These are phyloP conservation scores for Gymnosoma rotundatum DNA, from an alignment of 2,888 invertebrate genomes.

Conservation along the genomic window DNA sequence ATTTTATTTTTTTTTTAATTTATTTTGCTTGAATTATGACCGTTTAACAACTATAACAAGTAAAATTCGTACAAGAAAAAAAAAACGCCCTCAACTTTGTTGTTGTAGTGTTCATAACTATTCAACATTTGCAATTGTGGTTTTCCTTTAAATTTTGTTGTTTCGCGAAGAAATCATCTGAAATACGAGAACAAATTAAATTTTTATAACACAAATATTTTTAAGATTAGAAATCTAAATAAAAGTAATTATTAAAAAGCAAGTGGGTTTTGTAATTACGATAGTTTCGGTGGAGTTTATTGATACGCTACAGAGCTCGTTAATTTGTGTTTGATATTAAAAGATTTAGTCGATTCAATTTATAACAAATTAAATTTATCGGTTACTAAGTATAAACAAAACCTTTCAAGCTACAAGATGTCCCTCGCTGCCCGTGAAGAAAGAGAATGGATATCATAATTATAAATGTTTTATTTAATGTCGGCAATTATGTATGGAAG, in stretches of 20 bases:
- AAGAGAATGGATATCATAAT: no score
- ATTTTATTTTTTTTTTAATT: conserved; percentile 28
- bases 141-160: conserved; percentile 1
- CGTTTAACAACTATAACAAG: conserved; percentile 53
- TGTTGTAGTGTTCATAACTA: conserved; percentile 7
- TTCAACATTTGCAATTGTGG: conserved; percentile 26
- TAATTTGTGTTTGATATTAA: no score
- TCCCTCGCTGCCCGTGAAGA: no score
- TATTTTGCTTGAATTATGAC: conserved; percentile 47
- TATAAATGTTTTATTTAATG: no score
- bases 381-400: no score
- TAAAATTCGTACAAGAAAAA: conserved; percentile 1
- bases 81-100: conserved; percentile 52
- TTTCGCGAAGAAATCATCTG: conserved; percentile 43
- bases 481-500: no score
- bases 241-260: conserved; percentile 45
- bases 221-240: conserved; percentile 45
- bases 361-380: no score
- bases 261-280: conserved; percentile 24
- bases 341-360: no score
- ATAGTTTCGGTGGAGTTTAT: background rate
- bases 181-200: conserved; percentile 48
- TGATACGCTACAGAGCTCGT: background rate
- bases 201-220: conserved; percentile 41
- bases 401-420: no score